These are phyloP conservation scores for Zeuzera pyrina DNA, from an alignment of 2,888 invertebrate species.

Conservation along the genomic window DNA sequence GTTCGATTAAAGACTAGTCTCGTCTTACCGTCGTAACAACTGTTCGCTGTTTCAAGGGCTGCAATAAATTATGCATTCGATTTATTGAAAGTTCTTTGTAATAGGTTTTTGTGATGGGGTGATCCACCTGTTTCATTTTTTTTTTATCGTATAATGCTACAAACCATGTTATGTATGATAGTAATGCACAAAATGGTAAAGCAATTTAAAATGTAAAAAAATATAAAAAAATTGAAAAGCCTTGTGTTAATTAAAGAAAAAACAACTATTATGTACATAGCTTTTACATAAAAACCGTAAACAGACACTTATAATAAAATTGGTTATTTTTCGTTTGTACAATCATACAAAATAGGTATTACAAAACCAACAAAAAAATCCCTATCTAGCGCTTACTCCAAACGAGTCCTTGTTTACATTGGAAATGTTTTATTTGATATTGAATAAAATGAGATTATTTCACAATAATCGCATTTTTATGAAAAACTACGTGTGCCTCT, in stretches of 20 bases:
- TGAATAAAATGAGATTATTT: too few relatives aligned
- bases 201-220: slow-evolving; percentile 6
- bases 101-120: slow-evolving; percentile 47
- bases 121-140: slow-evolving; percentile 46
- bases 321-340: neutral
- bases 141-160: slow-evolving; percentile 5
- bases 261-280: too few relatives aligned
- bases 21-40: slow-evolving; percentile 62
- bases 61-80: slow-evolving; percentile 64
- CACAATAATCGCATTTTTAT: too few relatives aligned
- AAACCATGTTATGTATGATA: neutral
- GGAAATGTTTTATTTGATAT: too few relatives aligned
- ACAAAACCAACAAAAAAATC: too few relatives aligned
- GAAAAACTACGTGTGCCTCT: too few relatives aligned
- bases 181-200: slow-evolving; percentile 1
- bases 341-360: neutral
- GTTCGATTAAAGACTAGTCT: slow-evolving; percentile 58
- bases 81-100: slow-evolving; percentile 59
- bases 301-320: neutral
- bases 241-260: neutral
- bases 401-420: too few relatives aligned
- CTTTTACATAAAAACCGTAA: too few relatives aligned
- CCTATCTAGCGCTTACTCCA: too few relatives aligned
- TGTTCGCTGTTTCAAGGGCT: slow-evolving; percentile 36
- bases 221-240: slow-evolving; percentile 3